Conservation (phyloP, 2,113 vertebrate genomes). For the Charadrius vociferus region DNA sequence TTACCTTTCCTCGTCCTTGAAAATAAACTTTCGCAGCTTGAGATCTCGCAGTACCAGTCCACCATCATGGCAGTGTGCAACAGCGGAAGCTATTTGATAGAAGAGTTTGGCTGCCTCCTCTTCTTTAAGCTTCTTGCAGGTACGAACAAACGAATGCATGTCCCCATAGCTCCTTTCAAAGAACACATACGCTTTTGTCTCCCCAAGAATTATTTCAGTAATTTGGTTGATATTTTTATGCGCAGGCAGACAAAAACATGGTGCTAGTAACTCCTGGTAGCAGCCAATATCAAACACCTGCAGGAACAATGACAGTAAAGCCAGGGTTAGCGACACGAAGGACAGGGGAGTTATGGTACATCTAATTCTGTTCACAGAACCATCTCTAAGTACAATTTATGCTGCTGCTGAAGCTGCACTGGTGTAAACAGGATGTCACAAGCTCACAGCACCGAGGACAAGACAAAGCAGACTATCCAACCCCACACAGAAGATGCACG, state of each 20-base stretch:
- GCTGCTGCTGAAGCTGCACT: background rate
- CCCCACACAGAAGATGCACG: background rate
- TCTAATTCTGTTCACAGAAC: background rate
- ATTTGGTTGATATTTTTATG: conserved; percentile 99
- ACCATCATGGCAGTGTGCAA: conserved; percentile 96
- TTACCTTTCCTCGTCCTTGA: conserved; percentile 96
- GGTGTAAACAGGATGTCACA: conserved; percentile 42
- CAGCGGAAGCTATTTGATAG: conserved; percentile 95
- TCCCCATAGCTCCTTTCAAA: conserved; percentile 97
- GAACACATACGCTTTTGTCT: conserved; percentile 95
- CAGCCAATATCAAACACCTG: conserved; percentile 96
- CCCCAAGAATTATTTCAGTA: conserved; percentile 95
- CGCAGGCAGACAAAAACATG: conserved; percentile 93
- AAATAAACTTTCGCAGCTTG: conserved; percentile 98
- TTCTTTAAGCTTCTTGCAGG: conserved; percentile 97
- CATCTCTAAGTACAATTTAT: background rate
- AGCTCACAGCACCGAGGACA: background rate
- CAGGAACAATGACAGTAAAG: conserved; percentile 36
- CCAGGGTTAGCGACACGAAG: background rate
- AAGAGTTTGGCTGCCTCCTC: conserved; percentile 96
- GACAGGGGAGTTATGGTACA: background rate
- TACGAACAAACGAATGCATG: conserved; percentile 98
- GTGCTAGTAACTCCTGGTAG: conserved; percentile 96
- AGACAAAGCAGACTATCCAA: background rate
- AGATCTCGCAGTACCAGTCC: conserved; percentile 97